A percentile compares a stretch with the other conserved stretches of the same genome.
phyloP scores from a whole-genome alignment of 2,113 vertebrate species.

The Cranoglanis bouderius region DNA sequence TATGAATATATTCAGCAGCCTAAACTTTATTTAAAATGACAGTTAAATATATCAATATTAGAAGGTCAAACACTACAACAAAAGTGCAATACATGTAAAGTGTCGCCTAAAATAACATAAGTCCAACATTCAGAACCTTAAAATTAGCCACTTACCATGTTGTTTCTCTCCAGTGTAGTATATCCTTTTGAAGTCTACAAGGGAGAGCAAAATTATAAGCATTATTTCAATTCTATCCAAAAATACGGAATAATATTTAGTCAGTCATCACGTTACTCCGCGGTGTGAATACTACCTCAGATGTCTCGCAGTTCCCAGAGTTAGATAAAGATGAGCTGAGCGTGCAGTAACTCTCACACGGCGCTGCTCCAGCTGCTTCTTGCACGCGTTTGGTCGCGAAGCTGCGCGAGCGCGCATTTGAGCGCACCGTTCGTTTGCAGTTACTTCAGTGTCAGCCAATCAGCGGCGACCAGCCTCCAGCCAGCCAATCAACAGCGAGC shows the following conservation, averaged over 20 bases:
- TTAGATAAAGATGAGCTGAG: background rate
- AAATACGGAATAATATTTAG: background rate
- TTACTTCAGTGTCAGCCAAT: constrained; percentile 60
- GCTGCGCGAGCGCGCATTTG: constrained; percentile 52
- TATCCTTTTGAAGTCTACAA: background rate
- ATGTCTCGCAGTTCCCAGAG: background rate
- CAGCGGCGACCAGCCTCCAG: constrained; percentile 46
- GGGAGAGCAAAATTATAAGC: background rate
- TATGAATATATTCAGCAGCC: background rate
- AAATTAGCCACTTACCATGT: constrained; percentile 24
- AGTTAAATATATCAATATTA: background rate
- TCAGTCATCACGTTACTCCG: background rate
- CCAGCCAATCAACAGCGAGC: constrained; percentile 64
- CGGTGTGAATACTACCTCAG: background rate
- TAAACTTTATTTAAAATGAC: background rate
- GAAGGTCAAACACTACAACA: background rate
- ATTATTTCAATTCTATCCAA: background rate
- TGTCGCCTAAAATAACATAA: background rate
- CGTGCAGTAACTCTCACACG: background rate
- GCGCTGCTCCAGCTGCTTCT: background rate
- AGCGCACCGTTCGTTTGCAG: constrained; percentile 39
- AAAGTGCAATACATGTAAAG: background rate
- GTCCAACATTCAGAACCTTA: background rate
- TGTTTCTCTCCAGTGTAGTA: background rate
- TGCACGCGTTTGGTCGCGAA: background rate